Conservation (phyloP, 2,113 vertebrate species). For the Coturnix japonica region DNA sequence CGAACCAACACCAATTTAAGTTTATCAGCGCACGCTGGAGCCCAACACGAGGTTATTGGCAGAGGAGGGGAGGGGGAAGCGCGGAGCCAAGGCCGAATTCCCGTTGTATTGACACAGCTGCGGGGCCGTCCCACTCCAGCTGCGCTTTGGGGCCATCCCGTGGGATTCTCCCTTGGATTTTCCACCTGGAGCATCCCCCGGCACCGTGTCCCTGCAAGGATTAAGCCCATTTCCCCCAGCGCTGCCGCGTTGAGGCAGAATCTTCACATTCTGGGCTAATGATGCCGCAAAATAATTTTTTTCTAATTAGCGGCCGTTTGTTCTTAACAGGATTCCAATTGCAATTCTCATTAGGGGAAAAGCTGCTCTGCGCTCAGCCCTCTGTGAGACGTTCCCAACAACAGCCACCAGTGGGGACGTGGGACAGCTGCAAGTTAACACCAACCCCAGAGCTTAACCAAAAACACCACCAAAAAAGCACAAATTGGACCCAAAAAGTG, state of each 20-base stretch:
- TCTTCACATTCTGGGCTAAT: slow-evolving; percentile 29
- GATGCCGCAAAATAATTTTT: slow-evolving; percentile 27
- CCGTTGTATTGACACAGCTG: slow-evolving; percentile 5
- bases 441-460: neutral
- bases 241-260: slow-evolving; percentile 5
- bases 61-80: neutral
- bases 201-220: neutral
- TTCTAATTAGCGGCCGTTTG: slow-evolving; percentile 52
- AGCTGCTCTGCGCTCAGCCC: neutral
- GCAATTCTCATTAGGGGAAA: slow-evolving; percentile 36
- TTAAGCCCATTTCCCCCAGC: neutral
- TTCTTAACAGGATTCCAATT: slow-evolving; percentile 45
- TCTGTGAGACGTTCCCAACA: neutral
- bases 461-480: neutral
- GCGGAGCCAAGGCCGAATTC: neutral
- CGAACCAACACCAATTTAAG: neutral
- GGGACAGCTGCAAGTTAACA: neutral
- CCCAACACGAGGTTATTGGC: neutral
- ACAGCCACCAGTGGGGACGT: no score
- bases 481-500: neutral
- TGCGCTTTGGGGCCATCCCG: no score
- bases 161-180: neutral
- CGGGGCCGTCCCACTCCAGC: neutral
- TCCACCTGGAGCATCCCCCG: neutral
- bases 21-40: neutral